Percentiles rank a stretch among this genome's conserved stretches.
Conservation (phyloP, 2,888 invertebrate species). For the Stenotaenia linearis region DNA sequence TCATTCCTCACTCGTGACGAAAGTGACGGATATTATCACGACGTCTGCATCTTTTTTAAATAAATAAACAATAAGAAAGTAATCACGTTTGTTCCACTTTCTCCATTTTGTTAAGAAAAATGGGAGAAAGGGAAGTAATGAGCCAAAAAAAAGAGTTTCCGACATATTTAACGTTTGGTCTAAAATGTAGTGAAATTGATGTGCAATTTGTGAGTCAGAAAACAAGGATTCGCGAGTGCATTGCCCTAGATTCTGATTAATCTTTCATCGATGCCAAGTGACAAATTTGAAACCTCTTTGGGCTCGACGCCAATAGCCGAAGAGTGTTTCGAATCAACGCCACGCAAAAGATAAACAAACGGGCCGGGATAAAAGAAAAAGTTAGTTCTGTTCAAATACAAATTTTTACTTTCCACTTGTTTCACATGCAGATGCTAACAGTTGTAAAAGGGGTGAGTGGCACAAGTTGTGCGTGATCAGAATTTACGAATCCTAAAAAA, state of each 20-base stretch:
- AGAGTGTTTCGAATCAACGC: not conserved
- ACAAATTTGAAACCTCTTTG: not conserved
- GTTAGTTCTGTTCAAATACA: not conserved
- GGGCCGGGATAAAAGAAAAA: not conserved
- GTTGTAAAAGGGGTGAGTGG: constrained; percentile 26
- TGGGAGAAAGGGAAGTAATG: too few species aligned
- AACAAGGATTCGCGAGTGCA: not conserved
- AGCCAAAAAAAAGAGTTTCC: too few species aligned
- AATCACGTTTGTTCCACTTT: too few species aligned
- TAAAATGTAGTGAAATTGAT: too few species aligned
- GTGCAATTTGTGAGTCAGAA: not conserved
- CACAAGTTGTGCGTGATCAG: constrained; percentile 8
- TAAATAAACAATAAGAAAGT: too few species aligned
- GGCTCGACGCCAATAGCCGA: not conserved
- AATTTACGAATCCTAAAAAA: not conserved
- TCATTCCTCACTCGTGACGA: not conserved
- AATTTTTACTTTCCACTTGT: not conserved
- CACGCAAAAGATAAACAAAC: not conserved
- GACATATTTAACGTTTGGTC: not conserved
- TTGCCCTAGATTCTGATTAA: constrained; percentile 4
- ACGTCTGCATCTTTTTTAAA: too few species aligned
- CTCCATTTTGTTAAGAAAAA: too few species aligned
- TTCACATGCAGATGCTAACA: constrained; percentile 20
- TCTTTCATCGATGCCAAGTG: not conserved
- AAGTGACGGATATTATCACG: too few species aligned